Evolutionary conservation across 1,140 invertebrate genomes (phyloP).

Genomic region (Trichonephila clavata): DNA sequence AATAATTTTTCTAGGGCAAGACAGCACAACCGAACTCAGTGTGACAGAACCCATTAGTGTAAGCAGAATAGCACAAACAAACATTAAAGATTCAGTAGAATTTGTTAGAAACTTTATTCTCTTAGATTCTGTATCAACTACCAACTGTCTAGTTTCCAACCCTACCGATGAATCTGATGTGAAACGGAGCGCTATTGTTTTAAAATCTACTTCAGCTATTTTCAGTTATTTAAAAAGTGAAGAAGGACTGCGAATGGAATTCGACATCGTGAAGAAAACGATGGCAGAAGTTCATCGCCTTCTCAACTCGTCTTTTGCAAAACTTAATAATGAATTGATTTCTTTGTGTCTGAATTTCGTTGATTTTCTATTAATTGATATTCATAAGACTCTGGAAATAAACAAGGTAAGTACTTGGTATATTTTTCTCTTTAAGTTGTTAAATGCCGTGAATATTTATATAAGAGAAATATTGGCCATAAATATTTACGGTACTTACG

Average conservation of each 20-base stretch:
- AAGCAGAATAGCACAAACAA: not conserved
- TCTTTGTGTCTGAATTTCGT: slow-evolving; percentile 13
- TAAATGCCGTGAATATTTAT: no score
- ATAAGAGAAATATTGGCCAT: no score
- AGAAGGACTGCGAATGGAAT: slow-evolving; percentile 35
- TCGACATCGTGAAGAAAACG: not conserved
- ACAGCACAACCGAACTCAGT: not conserved
- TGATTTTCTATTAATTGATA: slow-evolving; percentile 3
- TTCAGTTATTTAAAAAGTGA: not conserved
- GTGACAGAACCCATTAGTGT: not conserved
- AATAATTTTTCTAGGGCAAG: not conserved
- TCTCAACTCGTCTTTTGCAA: not conserved
- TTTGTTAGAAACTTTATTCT: slow-evolving; percentile 28
- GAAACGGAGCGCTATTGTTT: not conserved
- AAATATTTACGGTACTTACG: no score
- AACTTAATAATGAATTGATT: not conserved
- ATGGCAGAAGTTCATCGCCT: not conserved
- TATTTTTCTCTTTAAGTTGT: no score
- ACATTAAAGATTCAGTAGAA: not conserved
- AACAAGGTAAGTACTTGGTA: slow-evolving; percentile 6
- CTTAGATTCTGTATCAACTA: not conserved
- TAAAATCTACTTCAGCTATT: not conserved
- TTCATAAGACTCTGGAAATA: slow-evolving; percentile 28
- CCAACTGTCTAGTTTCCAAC: not conserved
- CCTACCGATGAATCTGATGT: not conserved